Base-by-base conservation (phyloP, 1,140 invertebrate species). In the Sycophaga agraensis region DNA sequence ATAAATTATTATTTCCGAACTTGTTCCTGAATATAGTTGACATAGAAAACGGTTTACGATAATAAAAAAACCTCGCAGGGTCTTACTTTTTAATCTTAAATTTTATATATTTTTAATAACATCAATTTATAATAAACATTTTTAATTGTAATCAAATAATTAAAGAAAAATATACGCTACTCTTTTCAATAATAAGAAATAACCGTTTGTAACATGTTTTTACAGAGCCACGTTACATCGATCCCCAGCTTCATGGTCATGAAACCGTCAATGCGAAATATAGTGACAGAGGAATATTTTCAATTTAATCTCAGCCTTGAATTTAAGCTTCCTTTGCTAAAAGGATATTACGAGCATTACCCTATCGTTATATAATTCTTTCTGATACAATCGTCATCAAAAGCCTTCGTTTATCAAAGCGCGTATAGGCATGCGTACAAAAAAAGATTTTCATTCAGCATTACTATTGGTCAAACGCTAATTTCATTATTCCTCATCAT, bases 201-300 rank as follows among this genome's bases (percentile, higher is more conserved):
- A 50, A 55, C 12, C 34, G 11, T 40, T 49, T 59, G 17, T 59
- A 48, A 59, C 51, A 39, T 48, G 22, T 39, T 61, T 61, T 46
- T 28, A 39, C 55, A 64, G 57, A 45, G 37, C n/a, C 45, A 64
- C 12, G 50, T 55, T 54, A 54, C 34, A 43, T 65, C 63, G 50
- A 64, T 64, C 56, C 63, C 56, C 56, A 64, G 56, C 62, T 59
- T 54, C 51, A 55, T 58, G 22, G 35, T 31, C 43, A 60, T 45
- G 46, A 56, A 65, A 65, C 46, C 53, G 39, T 60, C 50, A 35
- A 54, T 61, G 17, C 19, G 35, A 64, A 55, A 64, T 58, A 65
- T 50, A 56, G 58, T 55, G 51, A 56, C 57, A 65, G 51, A 54
- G 43, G 16, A 60, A 50, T 59, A 64, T 64, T 50, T 6, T 60